A percentile compares a stretch with the other conserved stretches of the same genome.
Conservation (phyloP, 1,140 invertebrate genomes). For the Solen grandis region DNA sequence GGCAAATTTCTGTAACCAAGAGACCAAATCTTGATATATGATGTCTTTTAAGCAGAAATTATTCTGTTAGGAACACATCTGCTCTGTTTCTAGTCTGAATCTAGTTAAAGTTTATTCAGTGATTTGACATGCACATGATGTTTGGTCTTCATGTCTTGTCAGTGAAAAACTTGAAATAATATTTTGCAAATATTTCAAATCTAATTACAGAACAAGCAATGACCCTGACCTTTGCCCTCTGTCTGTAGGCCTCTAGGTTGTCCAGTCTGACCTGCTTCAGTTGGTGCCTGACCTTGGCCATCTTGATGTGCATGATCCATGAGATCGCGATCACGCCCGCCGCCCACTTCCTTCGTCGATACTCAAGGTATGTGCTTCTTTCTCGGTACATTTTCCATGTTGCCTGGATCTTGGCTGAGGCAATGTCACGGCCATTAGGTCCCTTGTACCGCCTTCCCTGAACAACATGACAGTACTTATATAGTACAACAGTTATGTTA, state of each 20-base stretch:
- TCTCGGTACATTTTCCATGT: slow-evolving; percentile 76
- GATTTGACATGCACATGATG: no score
- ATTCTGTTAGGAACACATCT: background rate
- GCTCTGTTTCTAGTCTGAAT: background rate
- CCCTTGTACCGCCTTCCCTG: slow-evolving; percentile 76
- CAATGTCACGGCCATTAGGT: slow-evolving; percentile 71
- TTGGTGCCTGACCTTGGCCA: slow-evolving; percentile 76
- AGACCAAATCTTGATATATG: no score
- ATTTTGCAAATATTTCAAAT: no score
- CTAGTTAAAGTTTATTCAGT: no score
- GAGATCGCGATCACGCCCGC: slow-evolving; percentile 80
- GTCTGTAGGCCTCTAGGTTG: slow-evolving; percentile 75
- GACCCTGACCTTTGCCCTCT: slow-evolving; percentile 71
- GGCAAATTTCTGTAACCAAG: slow-evolving; percentile 73
- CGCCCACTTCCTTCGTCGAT: slow-evolving; percentile 79
- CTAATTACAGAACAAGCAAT: no score
- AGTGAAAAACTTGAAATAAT: no score
- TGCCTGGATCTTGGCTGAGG: slow-evolving; percentile 78
- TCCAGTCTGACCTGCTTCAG: slow-evolving; percentile 72
- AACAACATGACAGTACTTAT: no score
- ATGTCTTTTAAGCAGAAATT: no score
- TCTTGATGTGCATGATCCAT: slow-evolving; percentile 80
- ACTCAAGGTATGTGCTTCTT: slow-evolving; percentile 77
- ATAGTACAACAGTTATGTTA: background rate
- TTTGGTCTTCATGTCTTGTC: no score